Conservation (phyloP, 64 coral and sea anemone genomes). For the Montipora sp. region DNA sequence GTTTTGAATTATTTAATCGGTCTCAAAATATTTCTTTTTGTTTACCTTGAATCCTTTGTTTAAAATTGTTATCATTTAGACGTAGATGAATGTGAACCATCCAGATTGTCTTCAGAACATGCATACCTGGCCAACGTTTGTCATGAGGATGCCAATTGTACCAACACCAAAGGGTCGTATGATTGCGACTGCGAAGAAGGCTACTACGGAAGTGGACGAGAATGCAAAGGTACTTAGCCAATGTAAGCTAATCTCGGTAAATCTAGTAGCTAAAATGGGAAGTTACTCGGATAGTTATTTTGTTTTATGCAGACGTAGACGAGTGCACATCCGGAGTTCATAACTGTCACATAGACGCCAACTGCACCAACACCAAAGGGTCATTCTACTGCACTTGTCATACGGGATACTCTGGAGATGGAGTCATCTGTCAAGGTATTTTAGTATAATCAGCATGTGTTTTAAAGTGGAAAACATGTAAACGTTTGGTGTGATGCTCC, state of each 20-base stretch:
- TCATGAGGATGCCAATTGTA: conserved; percentile 74
- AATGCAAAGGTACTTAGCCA: not conserved
- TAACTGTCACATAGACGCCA: conserved; percentile 75
- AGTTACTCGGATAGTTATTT: not conserved
- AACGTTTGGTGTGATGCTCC: not conserved
- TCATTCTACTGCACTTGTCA: conserved; percentile 81
- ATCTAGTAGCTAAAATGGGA: not conserved
- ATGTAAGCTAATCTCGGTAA: not conserved
- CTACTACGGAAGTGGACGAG: conserved; percentile 35
- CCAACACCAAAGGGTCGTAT: conserved; percentile 81
- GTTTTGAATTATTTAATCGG: too few species aligned
- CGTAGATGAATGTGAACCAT: conserved; percentile 48
- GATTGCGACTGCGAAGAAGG: conserved; percentile 56
- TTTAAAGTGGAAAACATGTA: not conserved
- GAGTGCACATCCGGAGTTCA: conserved; percentile 47
- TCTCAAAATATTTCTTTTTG: too few species aligned
- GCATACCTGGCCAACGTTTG: conserved; percentile 54
- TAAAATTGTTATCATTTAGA: conserved; percentile 10
- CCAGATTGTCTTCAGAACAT: conserved; percentile 20
- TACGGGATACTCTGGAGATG: conserved; percentile 72
- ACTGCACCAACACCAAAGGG: conserved; percentile 84
- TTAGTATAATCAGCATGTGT: not conserved
- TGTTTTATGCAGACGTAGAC: conserved; percentile 7
- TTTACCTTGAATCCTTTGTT: not conserved
- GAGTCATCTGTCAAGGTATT: conserved; percentile 61